A percentile compares a stretch with the other conserved stretches of the same genome.
phyloP scores from a whole-genome alignment of 2,797 vertebrate genomes.

The Argya squamiceps region DNA sequence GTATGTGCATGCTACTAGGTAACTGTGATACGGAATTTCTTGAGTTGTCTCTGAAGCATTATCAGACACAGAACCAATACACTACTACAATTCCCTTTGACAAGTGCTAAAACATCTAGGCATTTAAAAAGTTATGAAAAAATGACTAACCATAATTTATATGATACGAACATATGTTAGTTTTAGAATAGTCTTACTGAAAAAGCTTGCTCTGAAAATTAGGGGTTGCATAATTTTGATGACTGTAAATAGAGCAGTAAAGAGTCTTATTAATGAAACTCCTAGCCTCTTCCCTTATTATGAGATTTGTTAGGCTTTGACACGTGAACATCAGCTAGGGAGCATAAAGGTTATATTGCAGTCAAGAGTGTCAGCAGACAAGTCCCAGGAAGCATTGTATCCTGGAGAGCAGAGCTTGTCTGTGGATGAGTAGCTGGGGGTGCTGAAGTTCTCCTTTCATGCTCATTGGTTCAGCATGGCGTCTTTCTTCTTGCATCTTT shows the following conservation, averaged over 20 bases:
- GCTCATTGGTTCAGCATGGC: background rate
- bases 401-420: background rate
- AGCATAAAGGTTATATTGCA: background rate
- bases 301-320: background rate
- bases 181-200: background rate
- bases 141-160: background rate
- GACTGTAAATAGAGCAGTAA: background rate
- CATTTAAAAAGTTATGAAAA: background rate
- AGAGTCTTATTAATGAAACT: background rate
- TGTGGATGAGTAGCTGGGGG: background rate
- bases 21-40: background rate
- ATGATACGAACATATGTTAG: background rate
- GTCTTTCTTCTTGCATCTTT: background rate
- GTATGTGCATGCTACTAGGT: rapidly evolving
- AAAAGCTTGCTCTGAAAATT: background rate
- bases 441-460: background rate
- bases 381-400: background rate
- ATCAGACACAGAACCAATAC: background rate
- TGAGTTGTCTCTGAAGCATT: background rate
- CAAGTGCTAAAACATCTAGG: background rate
- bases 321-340: background rate
- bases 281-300: background rate
- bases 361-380: background rate
- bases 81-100: background rate
- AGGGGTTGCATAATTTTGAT: background rate